Evolutionary conservation across 2,888 invertebrate species (phyloP), one percentile per base, ranked within the genome.

Genomic region (Hemaris fuciformis): DNA sequence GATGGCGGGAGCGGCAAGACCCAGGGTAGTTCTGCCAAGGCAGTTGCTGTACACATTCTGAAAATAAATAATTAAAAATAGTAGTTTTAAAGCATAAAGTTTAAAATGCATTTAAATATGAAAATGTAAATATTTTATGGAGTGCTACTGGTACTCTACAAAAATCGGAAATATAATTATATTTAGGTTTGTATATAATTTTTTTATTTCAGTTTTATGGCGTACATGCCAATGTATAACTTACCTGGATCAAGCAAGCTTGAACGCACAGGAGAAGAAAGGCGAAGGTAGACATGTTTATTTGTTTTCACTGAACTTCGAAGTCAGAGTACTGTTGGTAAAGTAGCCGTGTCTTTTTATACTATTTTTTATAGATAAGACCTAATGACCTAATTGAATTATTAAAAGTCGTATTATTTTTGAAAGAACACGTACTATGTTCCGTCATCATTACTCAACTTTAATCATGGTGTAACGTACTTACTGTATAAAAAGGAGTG

Each of bases 221-320:
- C 1, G 10, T 1, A 34, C 10, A 34, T 34, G 10, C 34, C 10
- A 34, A n/a, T n/a, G 10, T 34, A 34, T 7, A 34, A 10, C 8
- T 61, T 57, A 60, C 61, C 42, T 63, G 59, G 41, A 68, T 63
- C 57, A 79, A 66, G 69, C 72, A 75, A 62, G 72, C 76, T 64
- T 77, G 75, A 64, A 72, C 59, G 72, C 74, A 77, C 59, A 81
- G 56, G 2, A 78, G 56, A 15, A 79, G 53, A 59, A 80, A 64
- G 13, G 72, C 65, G 59, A 78, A 75, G 59, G 72, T 43, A 66
- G 74, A 73, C 79, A 80, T 81, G 64, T 65, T 74, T 60, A 45
- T 56, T 63, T 61, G 48, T 57, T 63, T 62, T 59, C 63, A 18
- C 7, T 43, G 18, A 8, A 5, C 18, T 20, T 8, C 8, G 20